These are phyloP conservation scores for Drosophila bunnanda DNA, from an alignment of 2,888 invertebrate species.

Conservation along the genomic window DNA sequence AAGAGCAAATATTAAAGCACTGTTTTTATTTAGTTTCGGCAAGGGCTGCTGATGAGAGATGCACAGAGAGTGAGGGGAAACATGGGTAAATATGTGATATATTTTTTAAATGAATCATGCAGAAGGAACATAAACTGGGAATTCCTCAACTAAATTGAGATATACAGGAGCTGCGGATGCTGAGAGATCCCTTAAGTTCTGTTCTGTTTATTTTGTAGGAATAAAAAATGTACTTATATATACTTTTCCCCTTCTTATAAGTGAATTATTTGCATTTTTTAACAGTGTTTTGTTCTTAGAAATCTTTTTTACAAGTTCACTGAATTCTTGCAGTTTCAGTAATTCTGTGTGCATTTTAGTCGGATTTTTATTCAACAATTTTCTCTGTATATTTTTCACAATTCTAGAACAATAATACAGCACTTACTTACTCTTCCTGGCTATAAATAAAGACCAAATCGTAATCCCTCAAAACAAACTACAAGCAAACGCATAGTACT, in stretches of 20 bases:
- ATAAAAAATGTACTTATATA: background rate
- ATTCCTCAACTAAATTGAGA: background rate
- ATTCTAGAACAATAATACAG: background rate
- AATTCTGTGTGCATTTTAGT: too few relatives aligned
- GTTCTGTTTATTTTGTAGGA: background rate
- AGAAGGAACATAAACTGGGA: background rate
- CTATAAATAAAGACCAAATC: background rate
- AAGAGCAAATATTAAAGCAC: slow-evolving; percentile 75
- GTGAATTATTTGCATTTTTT: too few relatives aligned
- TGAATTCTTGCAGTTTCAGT: background rate
- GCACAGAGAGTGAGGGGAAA: background rate
- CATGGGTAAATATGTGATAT: background rate
- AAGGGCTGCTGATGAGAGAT: slow-evolving; percentile 4
- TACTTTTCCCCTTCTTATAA: background rate
- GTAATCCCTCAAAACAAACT: slow-evolving; percentile 6
- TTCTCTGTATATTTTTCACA: background rate
- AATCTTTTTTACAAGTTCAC: too few relatives aligned
- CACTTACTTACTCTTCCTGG: background rate
- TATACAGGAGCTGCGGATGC: too few relatives aligned
- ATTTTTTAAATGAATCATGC: background rate
- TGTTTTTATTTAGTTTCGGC: slow-evolving; percentile 55
- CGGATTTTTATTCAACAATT: background rate
- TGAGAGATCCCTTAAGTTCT: too few relatives aligned
- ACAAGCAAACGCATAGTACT: background rate
- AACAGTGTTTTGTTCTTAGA: too few relatives aligned